Evolutionary conservation across 2,888 invertebrate genomes (phyloP).

Genomic region (Euspilapteryx auroguttella): DNA sequence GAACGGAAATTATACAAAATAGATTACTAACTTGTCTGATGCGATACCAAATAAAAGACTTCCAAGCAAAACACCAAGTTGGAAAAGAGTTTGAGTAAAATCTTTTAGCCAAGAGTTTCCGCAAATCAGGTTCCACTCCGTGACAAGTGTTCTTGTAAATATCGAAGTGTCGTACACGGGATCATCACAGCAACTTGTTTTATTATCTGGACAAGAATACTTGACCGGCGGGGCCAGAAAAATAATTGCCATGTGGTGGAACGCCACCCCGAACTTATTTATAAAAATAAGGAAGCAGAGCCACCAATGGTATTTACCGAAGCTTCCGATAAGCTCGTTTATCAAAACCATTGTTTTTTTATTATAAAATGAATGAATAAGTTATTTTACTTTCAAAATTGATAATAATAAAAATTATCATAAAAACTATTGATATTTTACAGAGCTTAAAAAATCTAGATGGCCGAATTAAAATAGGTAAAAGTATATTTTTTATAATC

Average conservation of each 20-base stretch:
- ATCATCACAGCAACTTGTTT: constrained; percentile 47
- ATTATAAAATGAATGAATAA: too few species aligned
- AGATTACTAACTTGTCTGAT: constrained; percentile 63
- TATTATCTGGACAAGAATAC: constrained; percentile 20
- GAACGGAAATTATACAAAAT: too few species aligned
- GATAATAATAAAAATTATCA: too few species aligned
- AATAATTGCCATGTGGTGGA: constrained; percentile 21
- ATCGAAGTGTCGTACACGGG: constrained; percentile 62
- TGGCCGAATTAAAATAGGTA: too few species aligned
- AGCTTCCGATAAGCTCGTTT: constrained; percentile 14
- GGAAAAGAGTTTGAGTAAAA: constrained; percentile 71
- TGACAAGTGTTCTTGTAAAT: constrained; percentile 69
- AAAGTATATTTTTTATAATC: too few species aligned
- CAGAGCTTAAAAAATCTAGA: too few species aligned
- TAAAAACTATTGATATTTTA: too few species aligned
- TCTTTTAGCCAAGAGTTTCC: constrained; percentile 64
- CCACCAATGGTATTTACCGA: constrained; percentile 19
- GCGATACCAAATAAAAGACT: constrained; percentile 71
- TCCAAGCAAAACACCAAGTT: constrained; percentile 73
- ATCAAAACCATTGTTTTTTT: too few species aligned
- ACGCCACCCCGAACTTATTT: constrained; percentile 20
- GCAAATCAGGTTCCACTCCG: constrained; percentile 76
- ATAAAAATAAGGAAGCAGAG: constrained; percentile 12
- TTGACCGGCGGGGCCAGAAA: constrained; percentile 19
- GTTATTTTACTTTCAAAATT: too few species aligned